Evolutionary conservation across 2,888 invertebrate species (phyloP), one percentile per base, ranked within the genome.

Genomic region (Formica aserva): DNA sequence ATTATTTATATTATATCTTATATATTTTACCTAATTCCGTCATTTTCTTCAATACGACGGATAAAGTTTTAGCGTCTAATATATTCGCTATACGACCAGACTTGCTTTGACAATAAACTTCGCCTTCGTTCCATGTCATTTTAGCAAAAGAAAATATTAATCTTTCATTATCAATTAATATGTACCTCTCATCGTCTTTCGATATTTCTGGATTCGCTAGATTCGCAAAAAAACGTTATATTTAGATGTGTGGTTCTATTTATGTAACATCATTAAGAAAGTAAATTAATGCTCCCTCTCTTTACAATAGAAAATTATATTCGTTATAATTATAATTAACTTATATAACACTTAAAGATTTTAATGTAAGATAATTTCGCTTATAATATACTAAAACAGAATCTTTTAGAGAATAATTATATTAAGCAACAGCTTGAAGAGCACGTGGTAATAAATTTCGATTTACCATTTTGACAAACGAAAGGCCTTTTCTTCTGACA

Each of bases 401-500:
- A 41, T 41, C 11, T 3, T 41, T 41, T 48, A 5, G 1, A 48
- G 6, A 48, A 57, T 57, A 38, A 38, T 38, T 38, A 38, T 38
- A 38, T 38, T 55, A 55, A 55, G n/a, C 22, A n/a, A 48, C 18
- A 32, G 5, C 11, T 18, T 11, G 9, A 35, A 11, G 9, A 48
- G 26, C 29, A 22, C 11, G 13, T 35, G 15, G 11, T 41, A 11
- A 18, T 8, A 41, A 57, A 60, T 41, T 22, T n/a, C 11, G 11
- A 65, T 22, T 26, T 75, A 87, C 88, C 86, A 57, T 88, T 65
- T 52, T 87, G 85, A 32, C 87, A 88, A 60, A 87, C 60, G 45
- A 90, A 90, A 22, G 90, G 90, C 74, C 90, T 74, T 29, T 85
- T 84, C 67, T 88, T 89, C 8, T 83, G 83, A 66, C 90, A 90